Evolutionary conservation across 2,888 invertebrate genomes (phyloP), one percentile per base, ranked within the genome.

Genomic region (Phortica okadai): DNA sequence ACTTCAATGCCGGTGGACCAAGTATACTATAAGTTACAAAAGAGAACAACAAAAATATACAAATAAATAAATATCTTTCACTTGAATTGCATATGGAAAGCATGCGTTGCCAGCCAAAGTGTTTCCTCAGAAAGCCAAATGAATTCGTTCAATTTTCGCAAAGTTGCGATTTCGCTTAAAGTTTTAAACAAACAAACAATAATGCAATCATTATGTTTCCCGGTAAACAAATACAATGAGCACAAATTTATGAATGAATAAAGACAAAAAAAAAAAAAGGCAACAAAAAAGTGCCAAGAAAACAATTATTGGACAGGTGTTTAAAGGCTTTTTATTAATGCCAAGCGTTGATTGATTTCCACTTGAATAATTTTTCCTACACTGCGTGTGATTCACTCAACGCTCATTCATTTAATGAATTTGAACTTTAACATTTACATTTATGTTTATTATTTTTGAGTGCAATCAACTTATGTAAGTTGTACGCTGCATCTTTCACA

Each of bases 1-100:
- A 95, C 89, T 95, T 92, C 89, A 96, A 93, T 83, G 96, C 96
- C 82, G 96, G 95, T 82, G 96, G 95, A 75, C 97, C 97, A 92
- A 96, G 92, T 91, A 97, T 94, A 92, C 96, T 90, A 84, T 64
- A 84, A 82, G 80, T 73, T 62, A 79, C 45, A 62, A 16, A 58
- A 59, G 64, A 73, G 73, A 75, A 45, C 5, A 66, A 50, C 16
- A 50, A 78, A 62, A n/a, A 62, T 21, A 11, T 6, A 62, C 21
- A 16, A 4, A 25, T 16, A 2, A 59, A 25, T 21, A 25, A 62
- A 25, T 62, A 16, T 7, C 6, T 62, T 50, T 50, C 50, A 50
- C 50, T 50, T 50, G 8, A 50, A 50, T 50, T 50, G 50, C 50
- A 50, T 50, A 6, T 50, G 8, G 50, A 50, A 50, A 14, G 14